Conservation (phyloP, 1,140 invertebrate genomes). For the Scaptomyza pallida region DNA sequence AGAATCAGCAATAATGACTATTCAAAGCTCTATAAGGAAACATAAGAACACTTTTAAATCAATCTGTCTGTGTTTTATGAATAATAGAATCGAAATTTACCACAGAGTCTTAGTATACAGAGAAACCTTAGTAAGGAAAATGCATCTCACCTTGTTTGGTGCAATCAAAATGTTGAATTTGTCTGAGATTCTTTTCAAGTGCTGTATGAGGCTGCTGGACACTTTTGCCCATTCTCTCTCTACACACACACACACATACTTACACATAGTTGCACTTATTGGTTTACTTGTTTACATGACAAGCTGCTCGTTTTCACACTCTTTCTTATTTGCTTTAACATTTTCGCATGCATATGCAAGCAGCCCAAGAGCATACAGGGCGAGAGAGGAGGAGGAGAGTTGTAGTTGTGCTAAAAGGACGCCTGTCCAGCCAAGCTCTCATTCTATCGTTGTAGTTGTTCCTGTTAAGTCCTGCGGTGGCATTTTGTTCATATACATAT, state of each 20-base stretch:
- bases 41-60: background rate
- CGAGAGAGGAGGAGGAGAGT: background rate
- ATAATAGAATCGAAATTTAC: constrained; percentile 20
- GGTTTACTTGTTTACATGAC: constrained; percentile 82
- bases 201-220: background rate
- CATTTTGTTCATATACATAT: constrained; percentile 38
- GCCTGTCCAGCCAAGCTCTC: constrained; percentile 49
- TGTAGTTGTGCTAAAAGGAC: constrained; percentile 4
- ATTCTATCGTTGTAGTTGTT: constrained; percentile 58
- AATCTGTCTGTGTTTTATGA: constrained; percentile 1
- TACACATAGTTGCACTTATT: constrained; percentile 42
- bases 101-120: too few relatives aligned
- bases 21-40: too few relatives aligned
- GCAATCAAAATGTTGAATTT: constrained; percentile 19
- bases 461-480: constrained; percentile 70
- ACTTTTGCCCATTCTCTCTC: constrained; percentile 3
- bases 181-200: constrained; percentile 10
- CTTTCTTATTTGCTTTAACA: constrained; percentile 81
- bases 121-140: constrained; percentile 7
- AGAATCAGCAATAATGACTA: too few relatives aligned
- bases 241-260: background rate
- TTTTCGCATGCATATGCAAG: constrained; percentile 82
- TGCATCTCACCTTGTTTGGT: background rate
- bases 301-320: constrained; percentile 82
- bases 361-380: constrained; percentile 43